Evolutionary conservation across 1,140 invertebrate genomes (phyloP).

Genomic region (Drosophila jambulina): DNA sequence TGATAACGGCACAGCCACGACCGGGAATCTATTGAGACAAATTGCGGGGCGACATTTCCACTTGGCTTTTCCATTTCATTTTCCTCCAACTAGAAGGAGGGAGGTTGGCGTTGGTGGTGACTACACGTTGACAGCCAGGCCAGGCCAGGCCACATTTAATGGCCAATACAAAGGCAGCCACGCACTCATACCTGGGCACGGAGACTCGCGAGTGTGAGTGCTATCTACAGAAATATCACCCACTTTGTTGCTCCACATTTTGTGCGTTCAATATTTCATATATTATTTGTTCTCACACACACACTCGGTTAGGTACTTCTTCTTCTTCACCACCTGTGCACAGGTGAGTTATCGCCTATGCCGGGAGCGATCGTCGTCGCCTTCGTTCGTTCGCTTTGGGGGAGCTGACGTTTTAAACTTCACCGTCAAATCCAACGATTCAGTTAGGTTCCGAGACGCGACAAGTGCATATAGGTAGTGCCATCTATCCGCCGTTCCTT

Average conservation of each 20-base stretch:
- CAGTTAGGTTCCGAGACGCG: conserved; percentile 83
- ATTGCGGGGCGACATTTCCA: conserved; percentile 49
- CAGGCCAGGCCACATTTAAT: conserved; percentile 39
- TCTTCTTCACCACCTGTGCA: conserved; percentile 47
- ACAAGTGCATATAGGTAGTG: conserved; percentile 77
- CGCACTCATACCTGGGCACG: conserved; percentile 26
- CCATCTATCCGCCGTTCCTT: conserved; percentile 12
- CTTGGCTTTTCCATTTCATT: conserved; percentile 60
- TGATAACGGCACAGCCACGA: conserved; percentile 60
- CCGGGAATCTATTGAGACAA: conserved; percentile 73
- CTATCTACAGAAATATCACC: conserved; percentile 71
- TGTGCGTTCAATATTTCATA: conserved; percentile 80
- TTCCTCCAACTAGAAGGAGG: conserved; percentile 24
- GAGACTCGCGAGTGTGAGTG: conserved; percentile 14
- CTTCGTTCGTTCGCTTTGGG: conserved; percentile 39
- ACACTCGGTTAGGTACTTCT: background rate
- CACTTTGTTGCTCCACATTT: conserved; percentile 75
- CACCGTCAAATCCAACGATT: conserved; percentile 76
- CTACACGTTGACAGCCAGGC: conserved; percentile 40
- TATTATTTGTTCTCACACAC: conserved; percentile 65
- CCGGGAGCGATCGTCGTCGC: conserved; percentile 60
- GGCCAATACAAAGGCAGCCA: conserved; percentile 67
- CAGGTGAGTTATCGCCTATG: conserved; percentile 39
- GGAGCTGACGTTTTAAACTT: conserved; percentile 77
- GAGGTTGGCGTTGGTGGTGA: background rate